Evolutionary conservation across 2,797 vertebrate genomes (phyloP).

Genomic region (Manis javanica): DNA sequence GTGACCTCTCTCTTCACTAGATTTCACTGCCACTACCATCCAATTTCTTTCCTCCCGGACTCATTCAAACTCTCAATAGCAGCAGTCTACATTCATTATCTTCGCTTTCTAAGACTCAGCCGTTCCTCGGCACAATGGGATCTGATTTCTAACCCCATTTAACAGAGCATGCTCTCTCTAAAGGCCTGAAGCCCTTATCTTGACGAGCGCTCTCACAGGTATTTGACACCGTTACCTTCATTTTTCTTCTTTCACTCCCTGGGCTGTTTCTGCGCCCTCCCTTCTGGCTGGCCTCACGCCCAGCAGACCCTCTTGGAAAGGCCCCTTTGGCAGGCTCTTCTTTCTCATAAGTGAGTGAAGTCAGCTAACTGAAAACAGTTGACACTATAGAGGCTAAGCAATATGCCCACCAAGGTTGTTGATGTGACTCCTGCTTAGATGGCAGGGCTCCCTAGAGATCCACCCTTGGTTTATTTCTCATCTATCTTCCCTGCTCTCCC

Average conservation of each 20-base stretch:
- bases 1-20: not conserved
- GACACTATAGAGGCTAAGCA: not conserved
- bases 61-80: not conserved
- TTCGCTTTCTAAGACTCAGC: not conserved
- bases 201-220: slow-evolving; percentile 37
- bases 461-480: not conserved
- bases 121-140: not conserved
- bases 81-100: slow-evolving; percentile 16
- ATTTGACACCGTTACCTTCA: slow-evolving; percentile 53
- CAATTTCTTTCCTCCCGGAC: slow-evolving; percentile 31
- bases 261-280: not conserved
- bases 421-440: not conserved
- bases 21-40: not conserved
- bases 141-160: slow-evolving; percentile 72
- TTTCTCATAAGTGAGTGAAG: not conserved
- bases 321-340: not conserved
- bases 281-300: not conserved
- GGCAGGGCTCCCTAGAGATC: not conserved
- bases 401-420: not conserved
- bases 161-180: slow-evolving; percentile 47
- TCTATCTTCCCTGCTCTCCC: not conserved
- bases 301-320: not conserved
- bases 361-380: not conserved
- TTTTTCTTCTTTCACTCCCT: slow-evolving; percentile 56
- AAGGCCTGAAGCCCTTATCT: slow-evolving; percentile 65